Percentiles rank a stretch among this genome's conserved stretches.
These are phyloP conservation scores for Thalassophryne amazonica DNA, from an alignment of 2,797 vertebrate genomes.

Conservation along the genomic window DNA sequence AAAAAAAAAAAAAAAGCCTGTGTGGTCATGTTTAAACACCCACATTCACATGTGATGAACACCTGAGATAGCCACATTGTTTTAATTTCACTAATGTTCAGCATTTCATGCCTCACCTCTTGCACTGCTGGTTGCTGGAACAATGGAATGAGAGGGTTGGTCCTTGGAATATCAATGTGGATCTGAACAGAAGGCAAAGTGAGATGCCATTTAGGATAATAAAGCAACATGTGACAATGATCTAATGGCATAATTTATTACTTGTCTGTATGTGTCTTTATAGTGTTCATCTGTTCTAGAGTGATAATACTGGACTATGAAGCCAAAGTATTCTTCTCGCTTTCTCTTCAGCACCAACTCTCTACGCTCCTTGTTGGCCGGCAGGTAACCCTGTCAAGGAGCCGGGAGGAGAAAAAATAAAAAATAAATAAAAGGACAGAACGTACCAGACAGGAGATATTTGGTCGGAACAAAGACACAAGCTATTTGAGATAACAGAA, in stretches of 20 bases:
- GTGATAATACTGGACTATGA: slow-evolving; percentile 98
- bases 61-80: background rate
- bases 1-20: no score
- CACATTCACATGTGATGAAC: background rate
- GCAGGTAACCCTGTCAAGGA: slow-evolving; percentile 89
- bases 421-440: background rate
- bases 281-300: slow-evolving; percentile 95
- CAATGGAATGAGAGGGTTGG: slow-evolving; percentile 95
- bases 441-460: background rate
- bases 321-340: slow-evolving; percentile 96
- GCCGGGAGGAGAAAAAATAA: background rate
- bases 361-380: slow-evolving; percentile 90
- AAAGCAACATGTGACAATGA: no score
- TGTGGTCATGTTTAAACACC: no score
- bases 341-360: slow-evolving; percentile 91
- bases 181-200: slow-evolving; percentile 81
- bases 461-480: background rate
- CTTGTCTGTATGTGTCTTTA: slow-evolving; percentile 97
- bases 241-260: no score
- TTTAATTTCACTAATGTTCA: background rate
- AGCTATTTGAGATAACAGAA: slow-evolving; percentile 16
- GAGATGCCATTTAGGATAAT: background rate
- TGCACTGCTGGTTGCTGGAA: slow-evolving; percentile 97
- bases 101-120: slow-evolving; percentile 81
- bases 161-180: slow-evolving; percentile 98